A percentile compares a stretch with the other conserved stretches of the same genome.
Conservation (phyloP, 2,797 vertebrate genomes). For the Hypotaenidia okinawae region DNA sequence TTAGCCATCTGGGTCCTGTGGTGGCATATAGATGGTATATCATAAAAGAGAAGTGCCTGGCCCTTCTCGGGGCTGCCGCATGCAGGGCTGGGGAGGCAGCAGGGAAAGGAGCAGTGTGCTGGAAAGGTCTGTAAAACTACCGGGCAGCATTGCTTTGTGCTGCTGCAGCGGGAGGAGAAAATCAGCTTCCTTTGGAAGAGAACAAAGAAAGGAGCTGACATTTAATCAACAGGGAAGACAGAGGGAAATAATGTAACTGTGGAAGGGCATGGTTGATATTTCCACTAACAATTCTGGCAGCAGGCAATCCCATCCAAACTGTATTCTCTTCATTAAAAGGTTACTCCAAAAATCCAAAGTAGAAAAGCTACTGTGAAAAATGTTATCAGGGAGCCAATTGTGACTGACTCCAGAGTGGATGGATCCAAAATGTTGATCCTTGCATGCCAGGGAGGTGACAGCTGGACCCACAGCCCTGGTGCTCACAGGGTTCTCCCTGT, state of each 20-base stretch:
- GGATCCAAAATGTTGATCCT: not conserved
- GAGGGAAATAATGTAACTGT: not conserved
- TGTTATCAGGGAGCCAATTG: rapidly evolving
- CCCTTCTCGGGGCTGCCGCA: not conserved
- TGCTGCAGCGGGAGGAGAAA: not conserved
- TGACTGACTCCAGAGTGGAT: not conserved
- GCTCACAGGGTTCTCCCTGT: not conserved
- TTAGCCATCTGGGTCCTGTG: not conserved
- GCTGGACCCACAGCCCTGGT: not conserved
- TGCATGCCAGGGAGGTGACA: rapidly evolving
- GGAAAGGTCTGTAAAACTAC: not conserved
- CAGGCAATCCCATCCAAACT: not conserved
- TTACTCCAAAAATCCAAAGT: not conserved
- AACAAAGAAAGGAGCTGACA: not conserved
- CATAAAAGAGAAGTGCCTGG: not conserved
- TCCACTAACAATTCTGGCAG: not conserved
- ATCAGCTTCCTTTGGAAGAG: slow-evolving; percentile 8
- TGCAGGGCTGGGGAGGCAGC: not conserved
- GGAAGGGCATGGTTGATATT: not conserved
- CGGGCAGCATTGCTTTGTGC: not conserved
- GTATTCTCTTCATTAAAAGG: not conserved
- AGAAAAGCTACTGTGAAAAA: not conserved
- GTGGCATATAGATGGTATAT: not conserved
- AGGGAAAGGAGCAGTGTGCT: not conserved
- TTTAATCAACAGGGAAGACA: slow-evolving; percentile 20